These are phyloP conservation scores for Callorhinus ursinus DNA, from an alignment of 2,113 vertebrate species.

Conservation along the genomic window DNA sequence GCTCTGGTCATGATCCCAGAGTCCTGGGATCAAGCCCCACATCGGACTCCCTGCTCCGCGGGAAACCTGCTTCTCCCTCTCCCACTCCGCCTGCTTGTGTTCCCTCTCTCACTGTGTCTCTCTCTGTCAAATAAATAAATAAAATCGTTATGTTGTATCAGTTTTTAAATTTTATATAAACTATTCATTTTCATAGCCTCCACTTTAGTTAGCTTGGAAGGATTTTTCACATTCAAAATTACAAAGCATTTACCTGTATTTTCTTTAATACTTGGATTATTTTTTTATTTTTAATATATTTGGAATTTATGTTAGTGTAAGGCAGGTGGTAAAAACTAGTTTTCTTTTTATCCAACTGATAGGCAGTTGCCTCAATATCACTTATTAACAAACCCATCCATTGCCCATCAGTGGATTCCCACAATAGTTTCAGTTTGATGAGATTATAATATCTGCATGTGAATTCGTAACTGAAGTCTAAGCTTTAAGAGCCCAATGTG, in stretches of 20 bases:
- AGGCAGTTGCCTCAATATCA: neutral
- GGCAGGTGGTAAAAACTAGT: neutral
- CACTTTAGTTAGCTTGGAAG: neutral
- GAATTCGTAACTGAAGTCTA: neutral
- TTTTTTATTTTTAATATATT: neutral
- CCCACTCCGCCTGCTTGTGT: too few relatives aligned
- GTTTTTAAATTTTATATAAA: neutral
- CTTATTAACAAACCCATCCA: neutral
- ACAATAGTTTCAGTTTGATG: neutral
- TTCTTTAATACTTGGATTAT: neutral
- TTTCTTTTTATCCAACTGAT: neutral
- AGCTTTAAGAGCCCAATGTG: neutral
- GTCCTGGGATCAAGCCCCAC: too few relatives aligned
- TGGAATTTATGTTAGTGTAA: neutral
- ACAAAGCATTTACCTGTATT: neutral
- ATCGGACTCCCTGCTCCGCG: too few relatives aligned
- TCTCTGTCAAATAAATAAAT: too few relatives aligned
- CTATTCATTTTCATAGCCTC: neutral
- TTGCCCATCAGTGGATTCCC: neutral
- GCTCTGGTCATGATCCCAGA: too few relatives aligned
- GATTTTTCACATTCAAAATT: neutral
- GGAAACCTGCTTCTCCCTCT: too few relatives aligned
- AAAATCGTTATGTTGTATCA: neutral
- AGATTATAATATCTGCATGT: neutral
- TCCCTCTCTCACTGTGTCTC: too few relatives aligned